Conservation (phyloP, 2,888 invertebrate species). For the Hyalella azteca region DNA sequence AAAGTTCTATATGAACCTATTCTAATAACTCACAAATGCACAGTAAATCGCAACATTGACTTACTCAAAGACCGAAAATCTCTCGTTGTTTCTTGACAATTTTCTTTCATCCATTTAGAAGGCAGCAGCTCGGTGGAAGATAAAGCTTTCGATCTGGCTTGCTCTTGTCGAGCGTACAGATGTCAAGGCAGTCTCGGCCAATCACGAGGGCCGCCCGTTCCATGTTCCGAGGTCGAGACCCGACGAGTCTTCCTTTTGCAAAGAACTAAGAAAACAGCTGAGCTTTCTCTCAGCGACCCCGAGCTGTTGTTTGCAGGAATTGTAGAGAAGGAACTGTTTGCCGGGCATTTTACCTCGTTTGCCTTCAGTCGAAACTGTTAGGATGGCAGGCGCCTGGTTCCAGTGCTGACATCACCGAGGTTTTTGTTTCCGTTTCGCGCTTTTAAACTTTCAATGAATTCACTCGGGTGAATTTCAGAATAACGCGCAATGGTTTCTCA, state of each 20-base stretch:
- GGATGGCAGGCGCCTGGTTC: slow-evolving; percentile 1
- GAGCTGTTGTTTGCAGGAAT: slow-evolving; percentile 12
- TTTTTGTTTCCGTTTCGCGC: no score
- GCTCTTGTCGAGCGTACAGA: background rate
- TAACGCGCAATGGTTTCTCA: no score
- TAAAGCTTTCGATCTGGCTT: background rate
- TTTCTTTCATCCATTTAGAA: no score
- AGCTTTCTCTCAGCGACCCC: slow-evolving; percentile 13
- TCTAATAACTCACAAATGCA: no score
- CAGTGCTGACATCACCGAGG: background rate
- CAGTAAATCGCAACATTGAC: no score
- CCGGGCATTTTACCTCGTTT: slow-evolving; percentile 21
- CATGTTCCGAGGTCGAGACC: slow-evolving; percentile 25
- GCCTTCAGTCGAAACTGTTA: slow-evolving; percentile 28
- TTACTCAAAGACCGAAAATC: no score
- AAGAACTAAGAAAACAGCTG: slow-evolving; percentile 23
- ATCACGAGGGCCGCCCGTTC: slow-evolving; percentile 31
- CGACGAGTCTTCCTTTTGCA: slow-evolving; percentile 28
- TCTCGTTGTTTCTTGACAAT: no score
- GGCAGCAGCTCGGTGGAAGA: background rate
- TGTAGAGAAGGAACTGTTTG: slow-evolving; percentile 32
- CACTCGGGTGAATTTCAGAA: no score
- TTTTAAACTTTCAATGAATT: no score
- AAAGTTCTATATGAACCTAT: no score
- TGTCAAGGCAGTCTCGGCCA: background rate